Evolutionary conservation across 2,113 vertebrate species (phyloP), one percentile per base, ranked within the genome.

Genomic region (Urocynchramus pylzowi): DNA sequence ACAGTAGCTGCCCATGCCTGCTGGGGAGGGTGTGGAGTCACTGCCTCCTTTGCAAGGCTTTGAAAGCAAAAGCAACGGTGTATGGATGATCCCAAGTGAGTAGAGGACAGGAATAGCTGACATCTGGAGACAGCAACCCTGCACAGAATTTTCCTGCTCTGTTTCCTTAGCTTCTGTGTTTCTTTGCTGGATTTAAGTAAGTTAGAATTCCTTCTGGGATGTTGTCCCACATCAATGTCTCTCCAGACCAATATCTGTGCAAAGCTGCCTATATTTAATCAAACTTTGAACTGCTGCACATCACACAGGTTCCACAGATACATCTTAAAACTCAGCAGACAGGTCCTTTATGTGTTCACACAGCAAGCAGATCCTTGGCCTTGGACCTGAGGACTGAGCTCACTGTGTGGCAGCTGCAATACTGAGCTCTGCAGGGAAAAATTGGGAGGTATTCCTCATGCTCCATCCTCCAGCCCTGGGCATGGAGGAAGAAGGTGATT

Each of bases 321-420:
- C 2, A 1, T 56, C 35, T 89, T 68, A 75, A 70, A 82, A 44
- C 8, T 45, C 23, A 13, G 33, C n/a, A 84, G 45, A 37, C 61
- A 53, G 85, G 6, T 19, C 31, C 37, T 60, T 84, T 56, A 19
- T 0, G 7, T 79, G 8, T 39, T 75, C 41, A 49, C 24, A 31
- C 8, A 61, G 11, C 2, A 3, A 86, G 31, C 19, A 76, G 10
- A 39, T 27, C 28, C 11, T 27, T 42, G 28, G 9, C 26, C 33
- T 17, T 17, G 17, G 14, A 7, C 21, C 6, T 74, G 37, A 61
- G 64, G 44, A 45, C 42, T 50, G 23, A 39, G 8, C 39, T 64
- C 20, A 3, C 4, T 0, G 0, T 0, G 0, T 9, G 11, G 14
- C 18, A 68, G 26, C 8, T 4, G 1, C 1, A 0, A 7, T 39